Base-by-base conservation (phyloP, 2,888 invertebrate genomes). In the Laspeyria flexula region DNA sequence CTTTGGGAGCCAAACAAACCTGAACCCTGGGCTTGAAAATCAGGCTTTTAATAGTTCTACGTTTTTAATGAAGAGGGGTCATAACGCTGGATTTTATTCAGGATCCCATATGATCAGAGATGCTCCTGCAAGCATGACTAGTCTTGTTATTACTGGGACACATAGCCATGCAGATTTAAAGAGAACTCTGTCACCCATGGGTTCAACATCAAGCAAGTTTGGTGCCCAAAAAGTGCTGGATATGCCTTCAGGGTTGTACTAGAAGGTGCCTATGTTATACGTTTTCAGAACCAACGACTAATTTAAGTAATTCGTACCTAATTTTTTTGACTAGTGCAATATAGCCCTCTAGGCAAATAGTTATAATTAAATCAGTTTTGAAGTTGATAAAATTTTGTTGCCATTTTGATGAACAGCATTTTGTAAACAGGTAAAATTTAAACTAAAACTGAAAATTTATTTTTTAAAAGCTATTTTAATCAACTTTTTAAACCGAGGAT, bases 231-330 rank as follows among this genome's bases (percentile, higher is more conserved):
- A 96, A 89, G 92, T 96, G 7, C 95, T 95, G 3, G 96, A 96
- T 77, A 93, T 95, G 85, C 95, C 95, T 60, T 96, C 96, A 35
- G 96, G 96, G 47, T 85, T 96, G 57, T 96, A 96, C 86, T 96
- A 74, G 85, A 70, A 56, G 51, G 52, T 69, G 60, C 55, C 73
- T 66, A 37, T 55, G 52, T 55, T 57, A 23, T 59, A 71, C 71
- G 61, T 76, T 65, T 79, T 83, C 77, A 83, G 80, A 83, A 92
- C 91, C 91, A 92, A 86, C 91, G 91, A 91, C 81, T 92, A 92
- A 85, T 86, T 82, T 90, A 83, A 89, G 86, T 74, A 68, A 79
- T 77, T 78, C 73, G 83, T 87, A 90, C 83, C 78, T 89, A 77
- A 81, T 78, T 79, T 49, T 77, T 79, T 77, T 66, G 72, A 82